These are phyloP conservation scores for Scalopus aquaticus DNA, from an alignment of 2,113 vertebrate genomes.

Conservation along the genomic window DNA sequence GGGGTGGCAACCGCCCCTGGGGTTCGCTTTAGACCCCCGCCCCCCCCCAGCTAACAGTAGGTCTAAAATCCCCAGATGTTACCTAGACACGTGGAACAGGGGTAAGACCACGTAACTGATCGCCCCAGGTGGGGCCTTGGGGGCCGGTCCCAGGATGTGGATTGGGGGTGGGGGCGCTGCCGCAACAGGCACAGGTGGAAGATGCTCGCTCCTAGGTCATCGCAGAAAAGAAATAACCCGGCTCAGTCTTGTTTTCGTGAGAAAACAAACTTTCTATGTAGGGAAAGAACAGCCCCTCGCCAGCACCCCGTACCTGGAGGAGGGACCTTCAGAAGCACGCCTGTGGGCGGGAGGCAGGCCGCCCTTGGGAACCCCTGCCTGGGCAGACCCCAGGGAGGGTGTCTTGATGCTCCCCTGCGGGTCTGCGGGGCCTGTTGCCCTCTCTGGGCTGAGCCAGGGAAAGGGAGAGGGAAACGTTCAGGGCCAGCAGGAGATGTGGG, in stretches of 20 bases:
- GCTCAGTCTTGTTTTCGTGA: neutral
- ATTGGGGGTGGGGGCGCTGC: rapidly evolving
- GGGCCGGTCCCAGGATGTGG: rapidly evolving
- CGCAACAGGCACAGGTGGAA: neutral
- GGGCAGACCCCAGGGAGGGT: neutral
- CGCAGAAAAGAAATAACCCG: neutral
- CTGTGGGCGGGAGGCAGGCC: neutral
- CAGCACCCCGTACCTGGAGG: neutral
- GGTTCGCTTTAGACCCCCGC: too few species aligned
- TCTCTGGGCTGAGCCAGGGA: neutral
- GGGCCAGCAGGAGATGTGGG: neutral
- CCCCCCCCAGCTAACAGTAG: too few species aligned
- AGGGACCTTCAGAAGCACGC: neutral
- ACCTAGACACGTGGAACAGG: neutral
- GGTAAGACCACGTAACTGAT: too few species aligned
- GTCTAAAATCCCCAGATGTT: neutral
- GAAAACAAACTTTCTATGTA: neutral
- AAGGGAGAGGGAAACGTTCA: neutral
- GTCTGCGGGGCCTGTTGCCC: neutral
- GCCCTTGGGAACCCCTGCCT: rapidly evolving
- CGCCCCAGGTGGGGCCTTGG: neutral
- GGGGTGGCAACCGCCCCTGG: neutral
- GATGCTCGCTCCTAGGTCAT: neutral
- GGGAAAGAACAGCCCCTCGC: too few species aligned
- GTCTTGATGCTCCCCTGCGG: rapidly evolving